Evolutionary conservation across 2,888 invertebrate genomes (phyloP).

Genomic region (Mythimna lalbum): DNA sequence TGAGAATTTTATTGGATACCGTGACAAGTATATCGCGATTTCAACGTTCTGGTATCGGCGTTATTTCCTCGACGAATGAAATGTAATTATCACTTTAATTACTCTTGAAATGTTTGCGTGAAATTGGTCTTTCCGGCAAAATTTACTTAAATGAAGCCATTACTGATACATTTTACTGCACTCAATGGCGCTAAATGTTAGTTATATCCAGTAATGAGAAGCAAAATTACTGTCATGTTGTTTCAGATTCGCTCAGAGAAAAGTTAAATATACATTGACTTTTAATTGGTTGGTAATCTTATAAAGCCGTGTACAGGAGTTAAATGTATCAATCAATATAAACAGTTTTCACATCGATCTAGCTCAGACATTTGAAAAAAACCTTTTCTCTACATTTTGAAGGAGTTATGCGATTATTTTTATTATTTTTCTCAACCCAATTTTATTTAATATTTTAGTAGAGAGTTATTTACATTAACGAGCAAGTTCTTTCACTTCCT

Average conservation of each 20-base stretch:
- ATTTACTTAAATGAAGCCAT: neutral
- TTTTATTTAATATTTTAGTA: neutral
- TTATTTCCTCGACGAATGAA: constrained; percentile 13
- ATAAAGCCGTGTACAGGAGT: too few relatives aligned
- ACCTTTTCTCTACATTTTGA: too few relatives aligned
- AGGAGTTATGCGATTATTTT: neutral
- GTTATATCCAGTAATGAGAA: neutral
- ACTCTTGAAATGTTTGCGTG: constrained; percentile 1
- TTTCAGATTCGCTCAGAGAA: neutral
- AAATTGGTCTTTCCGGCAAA: constrained; percentile 1
- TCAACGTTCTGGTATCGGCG: constrained; percentile 10
- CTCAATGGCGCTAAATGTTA: neutral
- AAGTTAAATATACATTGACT: neutral
- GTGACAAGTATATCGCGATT: constrained; percentile 16
- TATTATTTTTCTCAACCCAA: neutral
- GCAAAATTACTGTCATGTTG: neutral
- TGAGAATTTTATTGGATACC: constrained; percentile 28
- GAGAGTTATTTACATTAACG: too few relatives aligned
- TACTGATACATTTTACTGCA: neutral
- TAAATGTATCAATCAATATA: neutral
- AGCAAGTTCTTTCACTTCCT: too few relatives aligned
- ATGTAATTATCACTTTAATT: constrained; percentile 20
- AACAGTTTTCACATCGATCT: too few relatives aligned
- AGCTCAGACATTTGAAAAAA: too few relatives aligned
- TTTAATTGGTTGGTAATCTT: neutral